Conservation (phyloP, 2,797 vertebrate species). For the Chelon labrosus region DNA sequence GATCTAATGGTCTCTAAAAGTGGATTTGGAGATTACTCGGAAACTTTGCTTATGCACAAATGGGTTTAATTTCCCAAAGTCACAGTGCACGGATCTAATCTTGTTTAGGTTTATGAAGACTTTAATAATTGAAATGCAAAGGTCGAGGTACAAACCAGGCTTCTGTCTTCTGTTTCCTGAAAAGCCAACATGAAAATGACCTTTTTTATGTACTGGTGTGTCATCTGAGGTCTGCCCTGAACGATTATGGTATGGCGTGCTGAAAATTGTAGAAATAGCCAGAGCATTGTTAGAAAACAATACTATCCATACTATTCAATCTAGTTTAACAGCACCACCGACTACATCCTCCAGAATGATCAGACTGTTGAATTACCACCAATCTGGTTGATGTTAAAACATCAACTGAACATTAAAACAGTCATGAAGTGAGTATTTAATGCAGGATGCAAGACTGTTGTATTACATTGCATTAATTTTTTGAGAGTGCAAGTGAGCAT, state of each 20-base stretch:
- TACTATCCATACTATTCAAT: no score
- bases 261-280: no score
- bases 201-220: neutral
- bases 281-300: no score
- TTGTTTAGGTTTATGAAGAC: constrained; percentile 1
- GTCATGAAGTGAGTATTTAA: no score
- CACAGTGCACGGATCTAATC: neutral
- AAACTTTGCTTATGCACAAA: constrained; percentile 42
- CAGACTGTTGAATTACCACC: no score
- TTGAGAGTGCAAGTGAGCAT: no score
- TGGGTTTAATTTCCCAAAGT: constrained; percentile 37
- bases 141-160: neutral
- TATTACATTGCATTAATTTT: no score
- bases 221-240: neutral
- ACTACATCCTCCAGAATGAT: no score
- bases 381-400: no score
- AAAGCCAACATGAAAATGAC: constrained; percentile 7
- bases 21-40: constrained; percentile 61
- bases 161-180: constrained; percentile 6
- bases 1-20: constrained; percentile 53
- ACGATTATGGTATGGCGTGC: neutral
- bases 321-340: no score
- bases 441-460: no score
- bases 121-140: constrained; percentile 28
- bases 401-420: no score